A percentile compares a stretch with the other conserved stretches of the same genome.
Conservation (phyloP, 2,797 vertebrate species). For the Odontamblyopus lacepedii region DNA sequence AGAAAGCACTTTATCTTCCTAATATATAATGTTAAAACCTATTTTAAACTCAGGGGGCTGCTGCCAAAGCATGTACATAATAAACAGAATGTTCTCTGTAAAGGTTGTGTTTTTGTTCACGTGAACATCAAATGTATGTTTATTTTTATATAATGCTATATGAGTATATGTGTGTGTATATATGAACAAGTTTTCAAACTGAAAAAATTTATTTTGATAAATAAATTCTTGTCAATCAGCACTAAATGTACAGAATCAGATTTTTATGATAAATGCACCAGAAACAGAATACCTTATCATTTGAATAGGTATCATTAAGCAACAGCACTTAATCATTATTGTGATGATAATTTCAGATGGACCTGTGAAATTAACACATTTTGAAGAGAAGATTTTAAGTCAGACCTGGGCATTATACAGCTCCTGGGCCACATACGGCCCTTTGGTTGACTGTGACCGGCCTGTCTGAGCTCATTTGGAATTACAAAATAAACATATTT, state of each 20-base stretch:
- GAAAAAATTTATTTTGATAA: slow-evolving; percentile 60
- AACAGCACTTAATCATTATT: not conserved
- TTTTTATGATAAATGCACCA: not conserved
- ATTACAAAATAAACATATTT: too few relatives aligned
- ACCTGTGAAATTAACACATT: too few relatives aligned
- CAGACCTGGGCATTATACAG: too few relatives aligned
- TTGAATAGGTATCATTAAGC: not conserved
- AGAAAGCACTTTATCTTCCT: slow-evolving; percentile 71
- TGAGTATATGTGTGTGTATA: slow-evolving; percentile 12
- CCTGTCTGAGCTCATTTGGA: too few relatives aligned
- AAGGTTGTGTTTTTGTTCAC: slow-evolving; percentile 6
- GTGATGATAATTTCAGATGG: too few relatives aligned
- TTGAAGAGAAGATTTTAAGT: too few relatives aligned
- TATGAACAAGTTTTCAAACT: not conserved
- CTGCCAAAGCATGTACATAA: slow-evolving; percentile 24
- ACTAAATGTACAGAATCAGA: not conserved
- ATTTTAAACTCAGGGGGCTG: slow-evolving; percentile 28
- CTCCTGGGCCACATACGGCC: too few relatives aligned
- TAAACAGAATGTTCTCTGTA: slow-evolving; percentile 10
- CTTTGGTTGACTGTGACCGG: too few relatives aligned
- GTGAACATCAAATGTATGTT: slow-evolving; percentile 39
- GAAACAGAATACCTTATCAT: not conserved
- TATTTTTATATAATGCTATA: slow-evolving; percentile 48
- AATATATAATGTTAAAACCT: slow-evolving; percentile 50
- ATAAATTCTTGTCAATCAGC: slow-evolving; percentile 54